These are phyloP conservation scores for Lathronympha strigana DNA, from an alignment of 2,888 invertebrate species.

Conservation along the genomic window DNA sequence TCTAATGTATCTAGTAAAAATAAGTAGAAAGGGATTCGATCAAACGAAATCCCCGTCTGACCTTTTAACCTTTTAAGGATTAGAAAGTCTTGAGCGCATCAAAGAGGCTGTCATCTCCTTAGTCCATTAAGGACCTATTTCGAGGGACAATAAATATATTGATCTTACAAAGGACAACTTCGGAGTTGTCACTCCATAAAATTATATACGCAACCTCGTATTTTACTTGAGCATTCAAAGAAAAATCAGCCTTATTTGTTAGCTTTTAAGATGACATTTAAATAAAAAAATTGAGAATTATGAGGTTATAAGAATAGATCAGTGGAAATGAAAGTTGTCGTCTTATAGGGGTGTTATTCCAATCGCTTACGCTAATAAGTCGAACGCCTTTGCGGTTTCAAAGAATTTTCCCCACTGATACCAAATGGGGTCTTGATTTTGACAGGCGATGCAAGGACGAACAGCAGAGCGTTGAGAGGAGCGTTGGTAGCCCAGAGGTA, in stretches of 20 bases:
- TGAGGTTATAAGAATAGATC: background rate
- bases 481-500: too few species aligned
- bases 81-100: slow-evolving; percentile 5
- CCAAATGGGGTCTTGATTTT: too few species aligned
- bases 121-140: slow-evolving; percentile 24
- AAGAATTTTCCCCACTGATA: too few species aligned
- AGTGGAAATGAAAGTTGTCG: slow-evolving; percentile 23
- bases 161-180: slow-evolving; percentile 22
- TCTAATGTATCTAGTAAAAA: background rate
- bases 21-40: background rate
- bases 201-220: background rate
- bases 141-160: slow-evolving; percentile 23
- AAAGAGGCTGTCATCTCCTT: slow-evolving; percentile 15
- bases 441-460: too few species aligned
- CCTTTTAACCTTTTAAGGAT: background rate
- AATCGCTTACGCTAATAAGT: background rate
- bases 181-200: slow-evolving; percentile 14
- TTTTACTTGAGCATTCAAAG: background rate
- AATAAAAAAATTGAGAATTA: background rate
- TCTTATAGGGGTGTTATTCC: slow-evolving; percentile 1
- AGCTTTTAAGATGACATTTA: background rate
- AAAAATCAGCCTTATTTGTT: background rate
- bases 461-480: too few species aligned
- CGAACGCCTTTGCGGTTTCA: too few species aligned
- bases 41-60: background rate